These are phyloP conservation scores for Charadrius vociferus DNA, from an alignment of 2,113 vertebrate genomes.

Conservation along the genomic window DNA sequence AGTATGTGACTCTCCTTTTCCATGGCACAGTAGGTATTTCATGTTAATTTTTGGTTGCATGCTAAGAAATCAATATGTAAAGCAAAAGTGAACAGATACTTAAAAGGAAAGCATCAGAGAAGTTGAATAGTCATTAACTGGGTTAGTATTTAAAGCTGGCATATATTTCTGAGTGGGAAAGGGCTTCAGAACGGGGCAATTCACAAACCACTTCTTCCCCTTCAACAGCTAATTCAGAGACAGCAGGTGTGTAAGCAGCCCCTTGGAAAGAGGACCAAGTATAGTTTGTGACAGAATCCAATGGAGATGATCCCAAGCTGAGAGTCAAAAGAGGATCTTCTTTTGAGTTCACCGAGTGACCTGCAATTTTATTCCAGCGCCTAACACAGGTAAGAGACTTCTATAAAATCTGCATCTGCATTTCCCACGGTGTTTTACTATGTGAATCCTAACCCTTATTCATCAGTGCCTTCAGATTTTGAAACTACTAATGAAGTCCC, in stretches of 20 bases:
- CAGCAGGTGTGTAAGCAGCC: not conserved
- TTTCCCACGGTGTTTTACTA: not conserved
- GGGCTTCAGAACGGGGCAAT: not conserved
- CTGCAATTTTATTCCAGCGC: not conserved
- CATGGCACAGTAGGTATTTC: constrained; percentile 45
- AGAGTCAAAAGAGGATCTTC: constrained; percentile 2
- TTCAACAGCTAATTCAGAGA: constrained; percentile 33
- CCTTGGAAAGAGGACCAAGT: not conserved
- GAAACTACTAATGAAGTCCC: not conserved
- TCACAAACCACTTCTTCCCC: constrained; percentile 20
- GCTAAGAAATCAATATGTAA: constrained; percentile 29
- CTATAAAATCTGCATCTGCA: not conserved
- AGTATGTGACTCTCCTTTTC: not conserved
- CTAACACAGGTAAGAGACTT: constrained; percentile 30
- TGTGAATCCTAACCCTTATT: not conserved
- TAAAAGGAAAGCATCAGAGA: constrained; percentile 19
- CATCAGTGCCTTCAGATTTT: not conserved
- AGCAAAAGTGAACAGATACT: not conserved
- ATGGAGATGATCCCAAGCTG: constrained; percentile 55
- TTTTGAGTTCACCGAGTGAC: not conserved
- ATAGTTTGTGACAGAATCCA: not conserved
- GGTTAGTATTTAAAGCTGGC: not conserved
- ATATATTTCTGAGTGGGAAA: constrained; percentile 14
- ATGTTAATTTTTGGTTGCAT: constrained; percentile 43
- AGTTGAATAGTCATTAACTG: not conserved